Evolutionary conservation across 2,888 invertebrate genomes (phyloP), one percentile per base, ranked within the genome.

Genomic region (Tinea pellionella): DNA sequence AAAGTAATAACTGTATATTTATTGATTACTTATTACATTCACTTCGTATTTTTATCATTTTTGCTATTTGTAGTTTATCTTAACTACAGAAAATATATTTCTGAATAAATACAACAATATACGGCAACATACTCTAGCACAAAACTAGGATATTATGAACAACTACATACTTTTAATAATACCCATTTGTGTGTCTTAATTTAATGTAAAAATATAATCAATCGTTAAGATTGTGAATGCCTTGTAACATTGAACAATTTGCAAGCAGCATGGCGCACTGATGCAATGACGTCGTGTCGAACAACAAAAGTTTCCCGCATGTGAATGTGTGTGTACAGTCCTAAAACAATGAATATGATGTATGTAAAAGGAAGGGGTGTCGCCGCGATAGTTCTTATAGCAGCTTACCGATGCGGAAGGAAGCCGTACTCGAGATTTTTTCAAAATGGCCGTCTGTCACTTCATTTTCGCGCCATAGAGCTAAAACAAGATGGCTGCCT

Each of bases 291-390:
- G 47, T 2, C 47, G 47, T 24, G 53, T 53, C 12, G 18, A 47
- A 78, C 72, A 78, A 81, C 79, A 84, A 81, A 81, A 81, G 78
- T 79, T 78, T 73, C 73, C 72, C 72, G 72, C 80, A 80, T 81
- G 72, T 81, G 32, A 7, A 16, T 57, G 57, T 57, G 24, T 57
- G 32, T 57, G 29, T 19, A 18, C 30, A 7, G 32, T 30, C 57
- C 74, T 83, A 86, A 85, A 87, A 87, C 87, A 87, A 87, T 86
- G 87, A 85, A 79, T 77, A 74, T 73, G 74, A 80, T 82, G 79
- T 78, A 82, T 84, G 84, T 85, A 84, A 81, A 81, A 69, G 70
- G 75, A 79, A 76, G 85, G 85, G 83, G 85, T 82, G 85, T 81
- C 74, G 76, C 78, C 78, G 67, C 78, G 74, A 78, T 83, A 83